Evolutionary conservation across 1,140 invertebrate genomes (phyloP), one percentile per base, ranked within the genome.

Genomic region (Drosophila truncata): DNA sequence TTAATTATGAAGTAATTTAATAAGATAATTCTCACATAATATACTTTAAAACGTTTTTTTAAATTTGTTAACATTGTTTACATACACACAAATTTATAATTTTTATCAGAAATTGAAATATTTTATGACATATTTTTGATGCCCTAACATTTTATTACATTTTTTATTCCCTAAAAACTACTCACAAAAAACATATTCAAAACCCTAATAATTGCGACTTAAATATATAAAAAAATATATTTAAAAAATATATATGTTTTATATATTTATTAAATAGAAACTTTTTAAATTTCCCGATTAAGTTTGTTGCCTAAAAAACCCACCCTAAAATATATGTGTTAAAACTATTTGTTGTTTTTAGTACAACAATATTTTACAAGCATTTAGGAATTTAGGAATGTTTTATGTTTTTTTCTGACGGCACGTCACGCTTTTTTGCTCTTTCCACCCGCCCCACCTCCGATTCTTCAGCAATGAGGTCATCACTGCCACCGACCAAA

Each of bases 401-500:
- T 54, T 41, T 25, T 52, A 29, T 55, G 31, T 47, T 44, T 33
- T 52, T 41, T 52, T 33, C 46, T n/a, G 25, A 49, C 55, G 39
- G 57, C 64, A 59, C 33, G 25, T 47, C 35, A 47, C 27, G 52
- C 49, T 57, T 69, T 25, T 29, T 47, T 11, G 20, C 33, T 33
- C 11, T 33, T 54, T 66, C 35, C 29, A 27, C 29, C 18, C 18
- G 16, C 27, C 52, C 35, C 52, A 59, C 37, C 35, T 29, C 18
- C 29, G 39, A 35, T 69, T 69, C 61, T 50, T 41, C 37, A 37
- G 37, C 72, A 76, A 76, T 76, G 73, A 76, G 73, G 72, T 76
- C 73, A 76, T 76, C 69, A 47, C 18, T 27, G 13, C 33, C 47
- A 49, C 27, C 49, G 18, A 2, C 0, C 41, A 13, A 10, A 2